Base-by-base conservation (phyloP, 2,113 vertebrate genomes). In the Neolamprologus brichardi region DNA sequence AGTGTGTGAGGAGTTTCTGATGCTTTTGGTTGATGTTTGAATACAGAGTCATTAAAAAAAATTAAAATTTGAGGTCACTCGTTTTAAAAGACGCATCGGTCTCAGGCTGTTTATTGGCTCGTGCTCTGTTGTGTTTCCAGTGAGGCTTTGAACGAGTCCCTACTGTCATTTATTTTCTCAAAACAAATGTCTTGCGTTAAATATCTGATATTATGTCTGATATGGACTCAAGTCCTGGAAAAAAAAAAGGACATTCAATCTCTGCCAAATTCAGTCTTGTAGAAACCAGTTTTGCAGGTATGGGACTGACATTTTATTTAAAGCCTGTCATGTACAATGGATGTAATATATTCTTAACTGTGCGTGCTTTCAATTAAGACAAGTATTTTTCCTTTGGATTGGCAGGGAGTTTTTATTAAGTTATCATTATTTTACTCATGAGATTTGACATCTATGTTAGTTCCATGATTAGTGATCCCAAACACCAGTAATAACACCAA, bases 401-500 rank as follows among this genome's bases (percentile, higher is more conserved):
- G 62, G 13, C 64, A 70, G 34, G 18, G 1, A 13, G 12, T 13
- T 34, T 64, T 8, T 25, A 3, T 39, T 15, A 2, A 18, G 28
- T 11, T 18, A 60, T 0, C 14, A 6, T 34, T 34, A n/a, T 62
- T n/a, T 7, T n/a, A n/a, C 58, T 62, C 6, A 0, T 12, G 17
- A 64, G 60, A 64, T 34, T 64, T 34, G 30, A 0, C 4, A 0
- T 12, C 58, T 62, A 0, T 2, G 0, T 11, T 34, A 62, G 9
- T 34, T 11, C 30, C 58, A 34, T n/a, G 17, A 34, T 62, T 62
- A 62, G 17, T 62, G 30, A 11, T 34, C 17, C 17, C 30, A 34
- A 62, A 12, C 17, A 34, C 30, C 17, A 64, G 17, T 34, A 34
- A 34, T 64, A 4, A 7, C 17, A 34, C 17, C 17, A n/a, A 64